Conservation (phyloP, 2,797 vertebrate genomes). For the Scolopax rusticola region DNA sequence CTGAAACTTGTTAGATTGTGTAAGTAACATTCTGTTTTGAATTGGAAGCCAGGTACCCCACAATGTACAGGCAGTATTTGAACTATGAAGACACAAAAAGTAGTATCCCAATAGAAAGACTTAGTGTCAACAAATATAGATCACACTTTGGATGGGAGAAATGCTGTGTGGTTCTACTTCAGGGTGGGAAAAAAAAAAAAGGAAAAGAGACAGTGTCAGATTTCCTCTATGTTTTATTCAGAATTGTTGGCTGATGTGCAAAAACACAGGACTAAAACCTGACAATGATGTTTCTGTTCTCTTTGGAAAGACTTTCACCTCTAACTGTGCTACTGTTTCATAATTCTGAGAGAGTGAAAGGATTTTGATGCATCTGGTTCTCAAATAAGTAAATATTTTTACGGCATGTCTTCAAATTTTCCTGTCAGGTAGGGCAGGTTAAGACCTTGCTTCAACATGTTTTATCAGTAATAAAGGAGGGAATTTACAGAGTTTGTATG, state of each 20-base stretch:
- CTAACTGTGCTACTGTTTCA: background rate
- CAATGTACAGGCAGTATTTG: background rate
- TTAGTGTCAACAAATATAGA: background rate
- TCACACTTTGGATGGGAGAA: background rate
- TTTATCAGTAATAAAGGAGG: background rate
- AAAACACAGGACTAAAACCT: background rate
- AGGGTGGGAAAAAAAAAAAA: background rate
- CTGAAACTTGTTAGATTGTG: background rate
- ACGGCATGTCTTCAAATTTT: background rate
- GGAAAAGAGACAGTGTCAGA: background rate
- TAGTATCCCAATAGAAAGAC: background rate
- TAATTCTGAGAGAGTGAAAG: background rate
- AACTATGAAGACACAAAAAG: background rate
- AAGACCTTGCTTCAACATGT: background rate
- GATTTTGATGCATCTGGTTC: background rate
- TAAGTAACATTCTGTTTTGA: background rate
- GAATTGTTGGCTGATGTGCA: background rate
- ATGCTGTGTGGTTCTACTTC: accelerated
- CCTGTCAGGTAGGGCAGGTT: background rate
- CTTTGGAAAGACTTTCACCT: background rate
- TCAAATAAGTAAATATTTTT: background rate
- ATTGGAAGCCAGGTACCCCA: background rate
- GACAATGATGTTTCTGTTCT: background rate
- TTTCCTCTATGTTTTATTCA: background rate
- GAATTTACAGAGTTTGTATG: background rate